Conservation (phyloP, 2,888 invertebrate species). For the Orthonychiurus folsomi region DNA sequence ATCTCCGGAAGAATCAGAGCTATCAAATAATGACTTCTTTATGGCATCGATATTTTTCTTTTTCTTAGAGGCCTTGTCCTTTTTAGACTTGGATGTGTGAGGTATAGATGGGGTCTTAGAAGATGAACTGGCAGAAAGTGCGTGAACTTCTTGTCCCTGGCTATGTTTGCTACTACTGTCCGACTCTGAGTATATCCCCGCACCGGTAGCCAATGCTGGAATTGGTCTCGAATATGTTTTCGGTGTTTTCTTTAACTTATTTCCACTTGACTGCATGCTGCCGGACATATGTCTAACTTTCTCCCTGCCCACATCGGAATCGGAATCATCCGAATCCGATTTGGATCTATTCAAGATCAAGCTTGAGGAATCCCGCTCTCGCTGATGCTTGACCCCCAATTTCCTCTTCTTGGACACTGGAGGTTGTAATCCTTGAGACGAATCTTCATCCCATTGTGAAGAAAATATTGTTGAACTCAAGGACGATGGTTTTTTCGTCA, state of each 20-base stretch:
- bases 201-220: conserved; percentile 12
- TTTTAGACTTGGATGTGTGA: conserved; percentile 14
- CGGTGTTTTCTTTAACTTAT: background rate
- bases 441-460: conserved; percentile 37
- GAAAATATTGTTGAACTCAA: conserved; percentile 22
- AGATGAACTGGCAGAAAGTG: background rate
- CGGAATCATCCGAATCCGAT: conserved; percentile 32
- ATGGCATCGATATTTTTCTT: conserved; percentile 28
- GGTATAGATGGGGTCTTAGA: conserved; percentile 4
- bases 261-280: conserved; percentile 10
- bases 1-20: conserved; percentile 28
- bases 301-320: conserved; percentile 19
- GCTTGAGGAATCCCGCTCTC: background rate
- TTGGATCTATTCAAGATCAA: conserved; percentile 17
- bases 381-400: conserved; percentile 20
- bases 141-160: conserved; percentile 2
- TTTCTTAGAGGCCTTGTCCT: conserved; percentile 27
- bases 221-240: background rate
- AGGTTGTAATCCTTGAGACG: conserved; percentile 22
- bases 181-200: conserved; percentile 33
- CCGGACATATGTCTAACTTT: conserved; percentile 21
- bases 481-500: background rate
- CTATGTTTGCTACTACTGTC: conserved; percentile 31
- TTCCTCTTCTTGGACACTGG: conserved; percentile 36
- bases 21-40: conserved; percentile 33